Conservation (phyloP, 2,888 invertebrate genomes). For the Dynastes grantii region DNA sequence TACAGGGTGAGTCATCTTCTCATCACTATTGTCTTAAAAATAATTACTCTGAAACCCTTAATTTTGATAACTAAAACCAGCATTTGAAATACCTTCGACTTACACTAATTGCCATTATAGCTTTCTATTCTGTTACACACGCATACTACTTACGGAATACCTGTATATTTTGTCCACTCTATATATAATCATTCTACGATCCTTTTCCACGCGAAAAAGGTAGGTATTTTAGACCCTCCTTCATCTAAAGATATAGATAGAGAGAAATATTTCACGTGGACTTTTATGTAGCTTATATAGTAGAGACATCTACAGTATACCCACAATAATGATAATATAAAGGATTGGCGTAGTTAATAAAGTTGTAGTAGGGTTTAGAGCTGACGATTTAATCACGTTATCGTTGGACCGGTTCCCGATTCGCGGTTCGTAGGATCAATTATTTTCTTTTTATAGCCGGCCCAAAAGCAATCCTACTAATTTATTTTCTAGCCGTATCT, state of each 20-base stretch:
- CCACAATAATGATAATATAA: slow-evolving; percentile 4
- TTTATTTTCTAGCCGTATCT: slow-evolving; percentile 16
- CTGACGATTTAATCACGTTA: slow-evolving; percentile 16
- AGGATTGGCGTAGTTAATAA: slow-evolving; percentile 32
- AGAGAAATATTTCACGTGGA: background rate
- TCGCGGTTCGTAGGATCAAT: slow-evolving; percentile 25
- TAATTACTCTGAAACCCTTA: too few relatives aligned
- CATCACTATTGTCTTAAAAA: too few relatives aligned
- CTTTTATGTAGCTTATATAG: background rate
- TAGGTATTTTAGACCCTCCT: too few relatives aligned
- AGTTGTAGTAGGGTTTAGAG: slow-evolving; percentile 28
- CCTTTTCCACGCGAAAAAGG: too few relatives aligned
- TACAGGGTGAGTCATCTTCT: too few relatives aligned
- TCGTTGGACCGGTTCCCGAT: slow-evolving; percentile 27
- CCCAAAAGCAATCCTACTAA: slow-evolving; percentile 24
- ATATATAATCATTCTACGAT: too few relatives aligned
- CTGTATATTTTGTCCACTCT: too few relatives aligned
- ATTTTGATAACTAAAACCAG: too few relatives aligned
- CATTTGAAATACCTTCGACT: too few relatives aligned
- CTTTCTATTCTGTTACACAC: too few relatives aligned
- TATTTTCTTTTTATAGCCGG: slow-evolving; percentile 31
- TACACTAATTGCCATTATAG: too few relatives aligned
- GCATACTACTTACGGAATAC: too few relatives aligned
- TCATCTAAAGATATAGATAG: background rate
- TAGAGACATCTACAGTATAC: background rate